A percentile compares a stretch with the other conserved stretches of the same genome.
These are phyloP conservation scores for Triplophysa siluroides DNA, from an alignment of 2,113 vertebrate species.

Conservation along the genomic window DNA sequence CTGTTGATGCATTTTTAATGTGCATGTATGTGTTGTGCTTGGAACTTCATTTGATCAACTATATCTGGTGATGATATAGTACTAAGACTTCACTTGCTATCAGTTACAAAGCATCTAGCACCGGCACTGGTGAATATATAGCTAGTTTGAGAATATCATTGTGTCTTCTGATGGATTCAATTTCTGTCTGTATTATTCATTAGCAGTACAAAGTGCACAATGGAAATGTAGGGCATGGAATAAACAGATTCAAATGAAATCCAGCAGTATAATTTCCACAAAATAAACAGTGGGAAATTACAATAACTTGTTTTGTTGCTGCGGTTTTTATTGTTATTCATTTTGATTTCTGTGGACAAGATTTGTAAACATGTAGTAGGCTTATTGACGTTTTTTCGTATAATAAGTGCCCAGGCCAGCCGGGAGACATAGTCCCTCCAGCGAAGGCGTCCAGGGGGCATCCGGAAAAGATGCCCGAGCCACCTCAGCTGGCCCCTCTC, in stretches of 20 bases:
- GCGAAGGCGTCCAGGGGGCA: no score
- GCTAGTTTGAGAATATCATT: slow-evolving; percentile 28
- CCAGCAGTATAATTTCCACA: not conserved
- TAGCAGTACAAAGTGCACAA: not conserved
- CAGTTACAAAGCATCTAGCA: slow-evolving; percentile 45
- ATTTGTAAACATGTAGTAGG: slow-evolving; percentile 16
- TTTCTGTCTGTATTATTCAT: not conserved
- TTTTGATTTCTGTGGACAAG: slow-evolving; percentile 16
- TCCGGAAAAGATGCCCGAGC: no score
- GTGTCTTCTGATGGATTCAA: slow-evolving; percentile 19
- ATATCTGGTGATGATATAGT: slow-evolving; percentile 22
- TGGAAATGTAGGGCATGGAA: slow-evolving; percentile 6
- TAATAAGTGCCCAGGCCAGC: no score
- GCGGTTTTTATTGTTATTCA: slow-evolving; percentile 1
- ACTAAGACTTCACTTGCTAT: slow-evolving; percentile 46
- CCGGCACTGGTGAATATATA: slow-evolving; percentile 32
- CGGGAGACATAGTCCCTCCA: no score
- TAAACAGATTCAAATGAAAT: slow-evolving; percentile 2
- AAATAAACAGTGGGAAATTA: slow-evolving; percentile 2
- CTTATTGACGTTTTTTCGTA: slow-evolving; percentile 17
- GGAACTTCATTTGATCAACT: slow-evolving; percentile 27
- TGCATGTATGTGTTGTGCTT: slow-evolving; percentile 23
- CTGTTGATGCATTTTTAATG: slow-evolving; percentile 18
- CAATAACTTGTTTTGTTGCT: slow-evolving; percentile 3
- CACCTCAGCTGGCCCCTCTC: no score